Percentiles rank a stretch among this genome's conserved stretches.
Evolutionary conservation across 64 coral and sea anemone genomes (phyloP).

Genomic region (Dendronephthya gigantea): DNA sequence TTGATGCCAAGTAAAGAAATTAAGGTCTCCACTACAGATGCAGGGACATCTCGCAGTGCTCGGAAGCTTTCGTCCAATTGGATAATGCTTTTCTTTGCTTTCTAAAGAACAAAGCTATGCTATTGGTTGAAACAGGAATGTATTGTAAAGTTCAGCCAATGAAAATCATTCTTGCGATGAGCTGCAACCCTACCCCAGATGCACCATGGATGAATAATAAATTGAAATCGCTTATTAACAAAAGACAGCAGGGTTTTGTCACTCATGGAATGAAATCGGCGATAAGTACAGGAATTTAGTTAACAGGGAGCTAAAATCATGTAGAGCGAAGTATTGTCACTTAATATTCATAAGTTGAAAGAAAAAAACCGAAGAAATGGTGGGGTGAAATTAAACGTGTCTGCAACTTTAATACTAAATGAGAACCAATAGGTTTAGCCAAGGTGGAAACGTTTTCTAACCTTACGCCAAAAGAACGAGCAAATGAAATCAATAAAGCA

Average conservation of each 20-base stretch:
- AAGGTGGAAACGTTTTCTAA: background rate
- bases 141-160: too few relatives aligned
- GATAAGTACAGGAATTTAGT: background rate
- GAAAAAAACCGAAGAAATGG: slow-evolving; percentile 1
- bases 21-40: background rate
- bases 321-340: background rate
- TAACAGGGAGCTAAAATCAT: background rate
- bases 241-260: background rate
- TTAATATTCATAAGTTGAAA: background rate
- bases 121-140: too few relatives aligned
- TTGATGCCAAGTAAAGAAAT: background rate
- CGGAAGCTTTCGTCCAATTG: too few relatives aligned
- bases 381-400: slow-evolving; percentile 1
- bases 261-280: background rate
- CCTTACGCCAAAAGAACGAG: background rate
- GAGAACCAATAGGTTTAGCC: background rate
- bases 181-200: background rate
- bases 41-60: too few relatives aligned
- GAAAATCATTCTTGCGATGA: too few relatives aligned
- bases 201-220: slow-evolving; percentile 1
- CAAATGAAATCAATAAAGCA: background rate
- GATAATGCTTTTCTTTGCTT: too few relatives aligned
- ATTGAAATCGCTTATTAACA: background rate
- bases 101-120: too few relatives aligned
- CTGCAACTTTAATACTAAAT: background rate